Base-by-base conservation (phyloP, 37 sponge, comb jelly and placozoan genomes). In the Halichondria panicea region DNA sequence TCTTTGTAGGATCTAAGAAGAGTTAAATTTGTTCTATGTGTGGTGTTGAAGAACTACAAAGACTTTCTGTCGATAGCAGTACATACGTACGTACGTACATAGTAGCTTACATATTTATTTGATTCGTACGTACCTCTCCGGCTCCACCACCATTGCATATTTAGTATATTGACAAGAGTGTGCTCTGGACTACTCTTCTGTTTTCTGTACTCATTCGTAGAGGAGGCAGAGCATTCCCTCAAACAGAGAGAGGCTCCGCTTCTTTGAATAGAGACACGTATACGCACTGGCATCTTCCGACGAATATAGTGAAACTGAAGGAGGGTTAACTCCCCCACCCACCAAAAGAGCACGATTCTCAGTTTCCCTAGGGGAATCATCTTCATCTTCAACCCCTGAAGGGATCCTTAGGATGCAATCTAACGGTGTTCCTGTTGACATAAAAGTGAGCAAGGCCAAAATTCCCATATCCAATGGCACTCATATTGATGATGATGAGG, bases 241-340 rank as follows among this genome's bases (percentile, higher is more conserved):
- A 56, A 56, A 56, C 57, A 67, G 35, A 36, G 9, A 46, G 63
- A 22, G 13, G 50, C 28, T 40, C 28, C 24, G 64, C 27, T 55
- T 25, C 9, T 3, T 55, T 25, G 4, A 27, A 7, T 55, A 25
- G 25, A n/a, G n/a, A n/a, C n/a, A 55, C 56, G 22, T 27, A 25
- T 55, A 55, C 45, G 62, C 53, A 43, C 92, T 94, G 94, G 94
- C 85, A 74, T 83, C 92, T 43, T 67, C 83, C 34, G 66, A 43
- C 25, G 74, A 65, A n/a, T n/a, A n/a, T 1, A 86, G 82, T 53
- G 84, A 82, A 71, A 67, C 40, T 72, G 94, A 86, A 81, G 88
- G 91, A 79, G 94, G 92, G 81, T 66, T 83, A 42, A 79, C 70
- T 74, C 94, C 94, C 45, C 94, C 94, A 71, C 94, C 94, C 40